Base-by-base conservation (phyloP, 53 echinoderm and acorn worm species). In the Mesocentrotus franciscanus region DNA sequence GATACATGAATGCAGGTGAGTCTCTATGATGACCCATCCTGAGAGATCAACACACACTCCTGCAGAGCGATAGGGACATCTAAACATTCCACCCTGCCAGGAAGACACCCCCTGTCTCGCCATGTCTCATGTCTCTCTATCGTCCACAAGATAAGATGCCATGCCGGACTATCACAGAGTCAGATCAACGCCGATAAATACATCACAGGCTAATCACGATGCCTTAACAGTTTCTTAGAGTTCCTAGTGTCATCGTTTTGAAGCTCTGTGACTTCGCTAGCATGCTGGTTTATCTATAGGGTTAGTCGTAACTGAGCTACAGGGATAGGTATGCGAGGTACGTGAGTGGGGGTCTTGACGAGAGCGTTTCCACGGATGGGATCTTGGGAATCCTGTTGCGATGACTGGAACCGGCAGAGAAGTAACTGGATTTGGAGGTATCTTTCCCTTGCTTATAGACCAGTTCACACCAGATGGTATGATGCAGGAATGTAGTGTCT, bases 31-130 rank as follows among this genome's bases (percentile, higher is more conserved):
- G 29, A 87, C 58, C 87, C 87, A 87, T 13, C 87, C 87, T 26
- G 58, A 56, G 58, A 87, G 87, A 87, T 87, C 87, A 87, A 87
- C 87, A 87, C 87, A 27, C 87, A 87, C 87, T 91, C 91, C 91
- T 66, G 66, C 62, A 91, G 91, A 91, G 91, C 10, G 66, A n/a
- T 66, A 33, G 64, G 39, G 62, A 66, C 91, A 66, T 91, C 35
- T 61, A 91, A 66, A 91, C 91, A 91, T 91, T 91, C 91, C 91
- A 27, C 27, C 90, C 58, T 27, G 57, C 85, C 85, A 55, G 56
- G 76, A 87, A 87, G 87, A 87, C 87, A 58, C 87, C 87, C 87
- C 87, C 87, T 87, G 87, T 87, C 87, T 27, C 58, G 58, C 27
- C 59, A 57, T n/a, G 81, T 81, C 42, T 58, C 87, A 56, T 49